Conservation (phyloP, 1,140 invertebrate species). For the Anastatus disparis region DNA sequence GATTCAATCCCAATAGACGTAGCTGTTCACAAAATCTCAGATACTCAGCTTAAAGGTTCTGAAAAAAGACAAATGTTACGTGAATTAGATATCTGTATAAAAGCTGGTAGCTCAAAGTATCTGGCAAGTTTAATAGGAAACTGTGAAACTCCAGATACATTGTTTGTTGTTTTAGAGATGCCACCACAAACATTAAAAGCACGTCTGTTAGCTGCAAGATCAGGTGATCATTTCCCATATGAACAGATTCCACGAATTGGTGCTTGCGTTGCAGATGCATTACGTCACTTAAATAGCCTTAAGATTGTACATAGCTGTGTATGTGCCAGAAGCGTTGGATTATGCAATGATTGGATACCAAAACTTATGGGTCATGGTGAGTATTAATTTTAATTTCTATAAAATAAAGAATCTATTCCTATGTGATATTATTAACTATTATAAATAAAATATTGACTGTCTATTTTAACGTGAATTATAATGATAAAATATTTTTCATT, state of each 20-base stretch:
- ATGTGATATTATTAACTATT: too few relatives aligned
- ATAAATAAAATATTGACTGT: too few relatives aligned
- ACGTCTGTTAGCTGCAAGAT: conserved; percentile 72
- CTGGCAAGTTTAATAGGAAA: conserved; percentile 81
- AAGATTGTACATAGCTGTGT: conserved; percentile 79
- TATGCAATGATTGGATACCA: conserved; percentile 71
- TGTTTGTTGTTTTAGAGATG: conserved; percentile 78
- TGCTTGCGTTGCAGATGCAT: conserved; percentile 70
- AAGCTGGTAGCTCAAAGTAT: conserved; percentile 76
- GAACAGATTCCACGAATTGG: conserved; percentile 73
- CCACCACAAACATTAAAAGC: conserved; percentile 76
- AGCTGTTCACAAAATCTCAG: conserved; percentile 67
- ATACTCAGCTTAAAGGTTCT: conserved; percentile 71
- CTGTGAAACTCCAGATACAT: conserved; percentile 78
- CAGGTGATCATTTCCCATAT: conserved; percentile 69
- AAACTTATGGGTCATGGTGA: conserved; percentile 79
- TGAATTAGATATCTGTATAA: conserved; percentile 78
- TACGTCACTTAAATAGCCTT: conserved; percentile 60
- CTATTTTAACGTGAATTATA: too few relatives aligned
- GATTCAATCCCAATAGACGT: conserved; percentile 60
- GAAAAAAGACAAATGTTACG: conserved; percentile 74
- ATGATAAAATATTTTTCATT: too few relatives aligned
- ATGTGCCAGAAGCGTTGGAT: conserved; percentile 76
- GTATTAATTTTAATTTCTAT: neutral
- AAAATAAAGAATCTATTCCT: too few relatives aligned